Conservation (phyloP, 2,888 invertebrate species). For the Coremacera marginata region DNA sequence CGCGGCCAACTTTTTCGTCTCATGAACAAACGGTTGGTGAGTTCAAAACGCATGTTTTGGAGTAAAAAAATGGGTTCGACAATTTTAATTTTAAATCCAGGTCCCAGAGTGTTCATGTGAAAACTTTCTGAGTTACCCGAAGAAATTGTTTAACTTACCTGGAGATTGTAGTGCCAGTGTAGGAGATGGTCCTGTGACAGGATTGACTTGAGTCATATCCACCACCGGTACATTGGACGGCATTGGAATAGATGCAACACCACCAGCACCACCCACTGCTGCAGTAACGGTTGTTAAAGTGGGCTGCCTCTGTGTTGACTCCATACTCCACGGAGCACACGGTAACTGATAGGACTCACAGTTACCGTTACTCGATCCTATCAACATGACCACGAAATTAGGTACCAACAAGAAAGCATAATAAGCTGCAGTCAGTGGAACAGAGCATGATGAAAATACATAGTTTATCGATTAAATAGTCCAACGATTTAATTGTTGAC, state of each 20-base stretch:
- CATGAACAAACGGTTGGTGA: too few species aligned
- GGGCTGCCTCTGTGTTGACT: constrained; percentile 53
- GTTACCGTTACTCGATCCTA: constrained; percentile 59
- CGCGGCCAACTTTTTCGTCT: too few species aligned
- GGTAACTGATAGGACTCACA: constrained; percentile 59
- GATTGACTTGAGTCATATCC: constrained; percentile 33
- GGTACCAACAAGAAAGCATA: constrained; percentile 15
- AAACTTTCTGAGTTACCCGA: too few species aligned
- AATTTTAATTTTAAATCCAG: too few species aligned
- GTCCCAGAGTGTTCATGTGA: too few species aligned
- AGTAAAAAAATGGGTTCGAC: too few species aligned
- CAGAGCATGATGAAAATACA: neutral
- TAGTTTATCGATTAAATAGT: too few species aligned
- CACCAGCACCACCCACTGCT: constrained; percentile 60
- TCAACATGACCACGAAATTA: constrained; percentile 53
- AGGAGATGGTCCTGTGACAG: constrained; percentile 11
- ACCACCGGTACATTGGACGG: constrained; percentile 51
- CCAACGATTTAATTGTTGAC: neutral
- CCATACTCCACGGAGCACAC: constrained; percentile 61
- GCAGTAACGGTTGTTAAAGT: constrained; percentile 65
- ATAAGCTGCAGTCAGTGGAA: neutral
- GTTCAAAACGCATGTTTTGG: too few species aligned
- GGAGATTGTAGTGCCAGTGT: constrained; percentile 49
- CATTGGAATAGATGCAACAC: constrained; percentile 53
- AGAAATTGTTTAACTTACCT: constrained; percentile 51